Evolutionary conservation across 2,113 vertebrate species (phyloP).

Genomic region (Zosterops hypoxanthus): DNA sequence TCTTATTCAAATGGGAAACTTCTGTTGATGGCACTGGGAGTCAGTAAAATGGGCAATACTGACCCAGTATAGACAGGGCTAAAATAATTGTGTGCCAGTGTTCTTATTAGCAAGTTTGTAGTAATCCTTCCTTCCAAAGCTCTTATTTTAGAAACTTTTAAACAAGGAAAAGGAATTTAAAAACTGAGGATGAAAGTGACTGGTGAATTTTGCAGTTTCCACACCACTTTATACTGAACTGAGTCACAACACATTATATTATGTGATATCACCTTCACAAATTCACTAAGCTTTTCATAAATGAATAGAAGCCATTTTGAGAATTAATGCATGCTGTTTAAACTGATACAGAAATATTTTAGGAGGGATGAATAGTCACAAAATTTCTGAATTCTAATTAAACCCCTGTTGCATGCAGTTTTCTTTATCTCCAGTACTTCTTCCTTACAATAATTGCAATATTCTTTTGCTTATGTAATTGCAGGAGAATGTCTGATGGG

Average conservation of each 20-base stretch:
- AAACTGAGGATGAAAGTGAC: not conserved
- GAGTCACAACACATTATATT: not conserved
- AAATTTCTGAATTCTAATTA: not conserved
- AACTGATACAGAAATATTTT: not conserved
- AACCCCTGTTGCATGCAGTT: not conserved
- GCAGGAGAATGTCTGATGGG: conserved; percentile 96
- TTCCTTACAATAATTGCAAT: conserved; percentile 4
- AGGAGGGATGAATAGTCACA: not conserved
- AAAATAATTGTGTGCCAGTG: not conserved
- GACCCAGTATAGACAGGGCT: not conserved
- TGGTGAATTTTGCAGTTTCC: not conserved
- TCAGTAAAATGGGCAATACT: not conserved
- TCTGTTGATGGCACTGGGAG: not conserved
- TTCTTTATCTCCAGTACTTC: not conserved
- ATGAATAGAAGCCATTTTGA: not conserved
- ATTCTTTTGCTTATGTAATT: conserved; percentile 20
- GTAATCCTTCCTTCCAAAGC: not conserved
- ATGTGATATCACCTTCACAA: not conserved
- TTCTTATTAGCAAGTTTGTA: not conserved
- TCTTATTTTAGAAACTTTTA: not conserved
- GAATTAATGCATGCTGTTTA: not conserved
- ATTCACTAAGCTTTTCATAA: not conserved
- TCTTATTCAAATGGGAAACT: not conserved
- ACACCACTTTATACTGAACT: not conserved
- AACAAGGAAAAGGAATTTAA: not conserved